Evolutionary conservation across 2,888 invertebrate genomes (phyloP), one percentile per base, ranked within the genome.

Genomic region (Osmoderma eremita): DNA sequence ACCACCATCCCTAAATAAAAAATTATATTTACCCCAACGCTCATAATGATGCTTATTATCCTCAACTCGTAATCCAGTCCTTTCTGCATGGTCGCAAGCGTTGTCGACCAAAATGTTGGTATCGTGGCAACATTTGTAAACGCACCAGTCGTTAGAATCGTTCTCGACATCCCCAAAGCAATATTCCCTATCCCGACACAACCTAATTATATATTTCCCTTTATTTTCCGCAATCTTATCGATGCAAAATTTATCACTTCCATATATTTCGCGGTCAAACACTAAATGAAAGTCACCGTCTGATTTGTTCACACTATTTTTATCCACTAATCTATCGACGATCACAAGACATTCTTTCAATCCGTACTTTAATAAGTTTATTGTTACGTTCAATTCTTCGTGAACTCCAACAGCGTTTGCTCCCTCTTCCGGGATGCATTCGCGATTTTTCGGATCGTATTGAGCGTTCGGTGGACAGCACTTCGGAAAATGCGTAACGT

Each of bases 11-110:
- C n/a, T n/a, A n/a, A n/a, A n/a, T n/a, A n/a, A n/a, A n/a, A n/a
- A n/a, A n/a, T n/a, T n/a, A n/a, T n/a, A n/a, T n/a, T 54, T 54
- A 54, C 54, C 54, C 12, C 15, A 20, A n/a, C 54, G 38, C n/a
- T 54, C 54, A 20, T 17, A 54, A 5, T 39, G 3, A 3, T 54
- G 12, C 12, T 20, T 54, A 54, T 54, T 39, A 2, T 20, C n/a
- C 3, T 54, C 39, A 0, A 54, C 39, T 8, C 39, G 39, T 13
- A 54, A 10, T 20, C 54, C 54, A 18, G n/a, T 39, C 20, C 10
- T 54, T 6, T 38, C 1, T 2, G 18, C 39, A 8, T 20, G 20
- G 12, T 39, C 39, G 20, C 54, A 54, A n/a, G 3, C 10, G 17
- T 54, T 18, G 20, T 54, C 54, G 4, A 12, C 17, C 20, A 54